Conservation (phyloP, 2,797 vertebrate species). For the Eulemur albifrons region DNA sequence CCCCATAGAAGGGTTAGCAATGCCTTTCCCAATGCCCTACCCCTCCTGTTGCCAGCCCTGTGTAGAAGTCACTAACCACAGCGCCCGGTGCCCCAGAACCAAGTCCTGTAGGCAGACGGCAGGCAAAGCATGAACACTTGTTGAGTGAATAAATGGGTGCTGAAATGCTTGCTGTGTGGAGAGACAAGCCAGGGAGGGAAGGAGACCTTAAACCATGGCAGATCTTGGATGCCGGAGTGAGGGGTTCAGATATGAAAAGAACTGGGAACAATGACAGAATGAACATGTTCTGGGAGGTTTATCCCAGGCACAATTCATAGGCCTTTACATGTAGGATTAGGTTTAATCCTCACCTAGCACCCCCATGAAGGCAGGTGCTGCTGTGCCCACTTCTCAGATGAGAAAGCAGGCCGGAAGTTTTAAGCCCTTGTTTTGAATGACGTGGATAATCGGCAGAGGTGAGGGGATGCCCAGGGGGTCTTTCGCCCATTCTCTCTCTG, state of each 20-base stretch:
- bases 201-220: not conserved
- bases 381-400: not conserved
- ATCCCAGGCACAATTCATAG: not conserved
- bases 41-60: not conserved
- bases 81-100: not conserved
- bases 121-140: too few relatives aligned
- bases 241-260: not conserved
- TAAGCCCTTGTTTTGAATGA: not conserved
- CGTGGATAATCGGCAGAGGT: too few relatives aligned
- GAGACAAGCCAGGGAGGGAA: not conserved
- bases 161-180: not conserved
- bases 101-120: not conserved
- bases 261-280: not conserved
- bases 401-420: not conserved
- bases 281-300: not conserved
- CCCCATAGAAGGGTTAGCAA: not conserved
- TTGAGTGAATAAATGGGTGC: not conserved
- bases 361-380: not conserved
- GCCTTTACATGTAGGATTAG: accelerated
- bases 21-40: too few relatives aligned
- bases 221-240: not conserved
- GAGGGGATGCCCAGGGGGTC: not conserved
- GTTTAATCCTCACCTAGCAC: not conserved
- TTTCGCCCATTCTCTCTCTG: not conserved
- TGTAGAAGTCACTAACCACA: not conserved